Conservation (phyloP, 1,140 invertebrate genomes). For the Philopotamus ludificatus region DNA sequence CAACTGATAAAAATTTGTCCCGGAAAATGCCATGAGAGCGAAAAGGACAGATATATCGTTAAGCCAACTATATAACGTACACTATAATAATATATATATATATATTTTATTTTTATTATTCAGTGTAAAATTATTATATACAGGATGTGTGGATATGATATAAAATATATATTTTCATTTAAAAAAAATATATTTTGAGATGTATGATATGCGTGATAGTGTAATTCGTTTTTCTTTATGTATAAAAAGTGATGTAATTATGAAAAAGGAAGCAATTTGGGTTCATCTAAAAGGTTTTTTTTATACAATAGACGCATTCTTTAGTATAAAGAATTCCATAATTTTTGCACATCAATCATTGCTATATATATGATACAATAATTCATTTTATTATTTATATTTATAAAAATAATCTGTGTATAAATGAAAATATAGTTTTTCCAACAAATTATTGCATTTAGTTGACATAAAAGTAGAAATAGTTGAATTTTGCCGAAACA, state of each 20-base stretch:
- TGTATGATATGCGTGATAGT: neutral
- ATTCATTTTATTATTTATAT: no score
- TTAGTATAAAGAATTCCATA: neutral
- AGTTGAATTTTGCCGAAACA: no score
- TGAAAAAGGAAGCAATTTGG: neutral
- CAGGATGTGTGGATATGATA: no score
- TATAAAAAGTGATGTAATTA: neutral
- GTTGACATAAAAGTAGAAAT: no score
- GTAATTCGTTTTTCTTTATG: neutral
- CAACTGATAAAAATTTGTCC: slow-evolving; percentile 25
- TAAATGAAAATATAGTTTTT: no score
- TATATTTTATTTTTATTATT: neutral
- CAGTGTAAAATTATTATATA: no score
- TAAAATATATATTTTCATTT: no score
- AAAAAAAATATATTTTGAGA: no score
- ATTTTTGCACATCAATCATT: no score
- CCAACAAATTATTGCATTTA: no score
- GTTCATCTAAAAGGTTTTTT: neutral
- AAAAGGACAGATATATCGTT: neutral
- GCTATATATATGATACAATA: no score
- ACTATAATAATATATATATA: neutral
- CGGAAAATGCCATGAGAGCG: slow-evolving; percentile 1
- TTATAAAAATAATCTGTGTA: no score
- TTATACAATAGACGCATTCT: neutral
- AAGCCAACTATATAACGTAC: neutral